phyloP scores from a whole-genome alignment of 2,113 vertebrate genomes.

The Glareola pratincola region DNA sequence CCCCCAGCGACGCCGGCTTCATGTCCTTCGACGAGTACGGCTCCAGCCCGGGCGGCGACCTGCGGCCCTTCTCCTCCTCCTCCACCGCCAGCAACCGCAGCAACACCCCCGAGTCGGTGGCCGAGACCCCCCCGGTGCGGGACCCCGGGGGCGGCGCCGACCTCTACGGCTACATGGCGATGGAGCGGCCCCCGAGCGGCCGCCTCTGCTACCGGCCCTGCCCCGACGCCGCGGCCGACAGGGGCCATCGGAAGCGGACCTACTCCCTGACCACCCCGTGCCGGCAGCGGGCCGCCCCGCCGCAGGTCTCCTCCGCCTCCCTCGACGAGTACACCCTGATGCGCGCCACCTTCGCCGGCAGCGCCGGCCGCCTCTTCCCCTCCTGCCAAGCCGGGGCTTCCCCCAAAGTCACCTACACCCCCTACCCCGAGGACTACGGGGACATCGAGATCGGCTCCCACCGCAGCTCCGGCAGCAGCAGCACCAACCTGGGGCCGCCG shows the following conservation, averaged over 20 bases:
- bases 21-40: slow-evolving; percentile 93
- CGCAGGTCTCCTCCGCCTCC: slow-evolving; percentile 89
- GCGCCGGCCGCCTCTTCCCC: slow-evolving; percentile 78
- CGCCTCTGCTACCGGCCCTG: slow-evolving; percentile 58
- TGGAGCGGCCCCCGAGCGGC: slow-evolving; percentile 82
- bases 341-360: slow-evolving; percentile 85
- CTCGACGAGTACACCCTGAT: slow-evolving; percentile 94
- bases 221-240: slow-evolving; percentile 71
- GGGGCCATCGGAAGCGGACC: slow-evolving; percentile 87
- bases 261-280: slow-evolving; percentile 91
- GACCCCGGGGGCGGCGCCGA: slow-evolving; percentile 74
- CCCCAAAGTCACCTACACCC: slow-evolving; percentile 81
- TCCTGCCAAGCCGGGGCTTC: slow-evolving; percentile 72
- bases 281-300: slow-evolving; percentile 80
- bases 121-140: slow-evolving; percentile 83
- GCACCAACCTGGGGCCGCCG: slow-evolving; percentile 64
- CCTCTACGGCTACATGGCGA: slow-evolving; percentile 88
- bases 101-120: slow-evolving; percentile 89
- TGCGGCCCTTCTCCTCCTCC: slow-evolving; percentile 72
- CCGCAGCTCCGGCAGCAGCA: slow-evolving; percentile 72
- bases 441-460: slow-evolving; percentile 85
- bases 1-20: slow-evolving; percentile 91
- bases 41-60: slow-evolving; percentile 86
- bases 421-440: slow-evolving; percentile 89
- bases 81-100: slow-evolving; percentile 77